These are phyloP conservation scores for Drosophila hydei DNA, from an alignment of 1,140 invertebrate species.

Conservation along the genomic window DNA sequence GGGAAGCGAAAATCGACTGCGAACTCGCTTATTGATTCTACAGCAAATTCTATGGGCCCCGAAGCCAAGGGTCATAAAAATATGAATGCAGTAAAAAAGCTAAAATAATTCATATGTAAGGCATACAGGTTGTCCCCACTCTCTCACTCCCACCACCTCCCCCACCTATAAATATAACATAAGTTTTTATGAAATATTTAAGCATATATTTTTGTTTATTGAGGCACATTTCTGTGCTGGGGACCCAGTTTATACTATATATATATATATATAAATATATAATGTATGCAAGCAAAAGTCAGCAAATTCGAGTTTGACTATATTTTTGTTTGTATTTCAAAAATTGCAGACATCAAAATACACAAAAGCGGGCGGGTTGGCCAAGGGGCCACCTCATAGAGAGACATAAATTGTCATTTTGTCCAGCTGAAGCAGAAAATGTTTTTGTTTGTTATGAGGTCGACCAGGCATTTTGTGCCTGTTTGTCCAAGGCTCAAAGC, in stretches of 20 bases:
- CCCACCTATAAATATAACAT: constrained; percentile 3
- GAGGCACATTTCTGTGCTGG: constrained; percentile 36
- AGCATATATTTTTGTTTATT: constrained; percentile 52
- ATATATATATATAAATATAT: constrained; percentile 51
- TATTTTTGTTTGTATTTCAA: constrained; percentile 73
- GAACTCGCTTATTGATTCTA: constrained; percentile 49
- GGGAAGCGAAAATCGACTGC: constrained; percentile 30
- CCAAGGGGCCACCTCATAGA: not conserved
- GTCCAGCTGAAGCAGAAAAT: constrained; percentile 32
- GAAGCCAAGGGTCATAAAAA: constrained; percentile 40
- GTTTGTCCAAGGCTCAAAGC: constrained; percentile 32
- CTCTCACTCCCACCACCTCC: not conserved
- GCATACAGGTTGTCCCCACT: not conserved
- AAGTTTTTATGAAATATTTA: constrained; percentile 58
- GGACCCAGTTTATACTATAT: constrained; percentile 18
- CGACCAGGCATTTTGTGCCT: constrained; percentile 26
- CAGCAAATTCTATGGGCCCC: not conserved
- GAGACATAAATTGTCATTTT: constrained; percentile 46
- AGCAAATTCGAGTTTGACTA: constrained; percentile 62
- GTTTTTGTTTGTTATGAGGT: constrained; percentile 32
- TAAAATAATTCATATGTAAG: constrained; percentile 43
- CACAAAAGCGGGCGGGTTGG: constrained; percentile 12
- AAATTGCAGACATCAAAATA: constrained; percentile 56
- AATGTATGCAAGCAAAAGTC: constrained; percentile 44
- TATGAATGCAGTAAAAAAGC: constrained; percentile 48